Base-by-base conservation (phyloP, 2,113 vertebrate genomes). In the Gadus chalcogrammus region DNA sequence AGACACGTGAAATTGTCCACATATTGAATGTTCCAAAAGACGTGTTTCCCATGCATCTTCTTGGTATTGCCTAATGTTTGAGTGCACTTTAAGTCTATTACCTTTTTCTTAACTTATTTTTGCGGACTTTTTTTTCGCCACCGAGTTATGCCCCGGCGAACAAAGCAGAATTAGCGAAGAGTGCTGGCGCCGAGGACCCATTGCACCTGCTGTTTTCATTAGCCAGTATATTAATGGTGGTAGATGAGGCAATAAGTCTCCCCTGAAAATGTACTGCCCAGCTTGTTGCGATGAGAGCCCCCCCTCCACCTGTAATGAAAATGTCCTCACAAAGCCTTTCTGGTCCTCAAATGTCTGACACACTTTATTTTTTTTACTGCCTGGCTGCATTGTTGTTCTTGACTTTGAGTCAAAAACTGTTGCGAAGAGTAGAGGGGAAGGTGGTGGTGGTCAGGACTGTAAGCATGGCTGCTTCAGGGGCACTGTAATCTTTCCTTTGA, bases 151-250 rank as follows among this genome's bases (percentile, higher is more conserved):
- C 31, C 4, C 4, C 31, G 31, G 31, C 31, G 31, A 35, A 35
- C 31, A 35, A 35, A 35, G 6, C 31, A 75, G 83, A 85, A 83
- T 85, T 70, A 75, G 65, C 75, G 53, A 61, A 53, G 71, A 73
- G 24, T 63, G 20, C 73, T 74, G 78, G 81, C 65, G 75, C 82
- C 82, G 73, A 82, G 78, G 70, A 13, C 42, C 70, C 71, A 59
- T 68, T 73, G 63, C 70, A 5, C 66, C 83, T 73, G 80, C 87
- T 88, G 87, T 87, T 88, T 90, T 90, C 84, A 88, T 88, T 88
- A 88, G 82, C 58, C 8, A 13, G 78, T 67, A 78, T 62, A 87
- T 76, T 73, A 86, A 87, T 82, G 85, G 71, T 79, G 16, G 65
- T 79, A 74, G 78, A 86, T 83, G 79, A 83, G 79, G 74, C 71